Evolutionary conservation across 2,113 vertebrate genomes (phyloP).

Genomic region (Rhinolophus sinicus): DNA sequence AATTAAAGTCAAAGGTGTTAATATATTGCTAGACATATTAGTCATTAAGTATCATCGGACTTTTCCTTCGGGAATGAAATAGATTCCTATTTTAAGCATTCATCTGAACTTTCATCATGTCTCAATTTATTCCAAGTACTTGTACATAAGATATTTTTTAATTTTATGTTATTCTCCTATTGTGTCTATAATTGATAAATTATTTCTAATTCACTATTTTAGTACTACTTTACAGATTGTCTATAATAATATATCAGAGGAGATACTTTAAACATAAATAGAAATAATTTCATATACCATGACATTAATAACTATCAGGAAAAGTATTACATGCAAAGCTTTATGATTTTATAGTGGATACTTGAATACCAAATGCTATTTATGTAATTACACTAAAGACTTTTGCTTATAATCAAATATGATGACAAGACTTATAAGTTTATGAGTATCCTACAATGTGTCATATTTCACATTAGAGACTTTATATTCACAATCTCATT

Average conservation of each 20-base stretch:
- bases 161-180: neutral
- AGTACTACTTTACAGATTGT: neutral
- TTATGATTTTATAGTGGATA: neutral
- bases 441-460: neutral
- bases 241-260: neutral
- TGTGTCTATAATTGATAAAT: slow-evolving; percentile 17
- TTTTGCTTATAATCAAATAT: neutral
- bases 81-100: neutral
- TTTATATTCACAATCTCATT: neutral
- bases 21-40: slow-evolving; percentile 54
- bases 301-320: neutral
- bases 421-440: neutral
- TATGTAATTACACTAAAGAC: neutral
- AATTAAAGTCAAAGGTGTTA: slow-evolving; percentile 52
- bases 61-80: slow-evolving; percentile 49
- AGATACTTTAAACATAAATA: neutral
- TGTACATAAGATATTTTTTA: neutral
- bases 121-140: slow-evolving; percentile 44
- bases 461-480: neutral
- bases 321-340: neutral
- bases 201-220: neutral
- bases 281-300: neutral
- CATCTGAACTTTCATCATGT: slow-evolving; percentile 40
- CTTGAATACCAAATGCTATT: neutral
- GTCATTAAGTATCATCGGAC: slow-evolving; percentile 56